A percentile compares a stretch with the other conserved stretches of the same genome.
Conservation (phyloP, 2,797 vertebrate species). For the Bucorvus abyssinicus region DNA sequence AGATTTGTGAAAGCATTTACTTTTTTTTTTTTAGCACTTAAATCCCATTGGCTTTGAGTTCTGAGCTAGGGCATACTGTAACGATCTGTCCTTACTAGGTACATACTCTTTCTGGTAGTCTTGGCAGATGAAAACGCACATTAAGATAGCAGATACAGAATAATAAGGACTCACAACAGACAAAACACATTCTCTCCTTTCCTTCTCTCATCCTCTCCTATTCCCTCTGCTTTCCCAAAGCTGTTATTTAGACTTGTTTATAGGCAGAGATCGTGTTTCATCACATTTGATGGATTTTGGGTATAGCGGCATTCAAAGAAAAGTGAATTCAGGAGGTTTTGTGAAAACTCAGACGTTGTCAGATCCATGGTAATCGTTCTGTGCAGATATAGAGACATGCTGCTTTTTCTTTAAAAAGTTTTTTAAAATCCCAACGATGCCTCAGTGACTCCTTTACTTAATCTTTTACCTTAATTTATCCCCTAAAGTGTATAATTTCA, state of each 20-base stretch:
- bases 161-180: neutral
- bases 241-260: neutral
- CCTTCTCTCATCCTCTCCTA: neutral
- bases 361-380: neutral
- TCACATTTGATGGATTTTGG: neutral
- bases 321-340: neutral
- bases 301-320: neutral
- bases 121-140: neutral
- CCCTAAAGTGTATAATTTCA: neutral
- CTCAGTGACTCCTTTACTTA: neutral
- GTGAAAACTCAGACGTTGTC: neutral
- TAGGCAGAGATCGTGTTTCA: neutral
- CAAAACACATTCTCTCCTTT: neutral
- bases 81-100: neutral
- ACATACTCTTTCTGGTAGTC: neutral
- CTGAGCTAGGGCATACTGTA: neutral
- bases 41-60: neutral
- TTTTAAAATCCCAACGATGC: neutral
- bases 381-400: neutral
- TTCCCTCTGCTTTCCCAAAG: neutral
- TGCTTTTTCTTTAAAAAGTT: neutral
- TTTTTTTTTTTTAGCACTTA: neutral
- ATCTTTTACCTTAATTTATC: constrained; percentile 11
- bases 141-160: neutral
- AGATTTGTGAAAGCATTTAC: neutral